A percentile compares a stretch with the other conserved stretches of the same genome.
These are phyloP conservation scores for Neodiprion lecontei DNA, from an alignment of 1,140 invertebrate species.

Conservation along the genomic window DNA sequence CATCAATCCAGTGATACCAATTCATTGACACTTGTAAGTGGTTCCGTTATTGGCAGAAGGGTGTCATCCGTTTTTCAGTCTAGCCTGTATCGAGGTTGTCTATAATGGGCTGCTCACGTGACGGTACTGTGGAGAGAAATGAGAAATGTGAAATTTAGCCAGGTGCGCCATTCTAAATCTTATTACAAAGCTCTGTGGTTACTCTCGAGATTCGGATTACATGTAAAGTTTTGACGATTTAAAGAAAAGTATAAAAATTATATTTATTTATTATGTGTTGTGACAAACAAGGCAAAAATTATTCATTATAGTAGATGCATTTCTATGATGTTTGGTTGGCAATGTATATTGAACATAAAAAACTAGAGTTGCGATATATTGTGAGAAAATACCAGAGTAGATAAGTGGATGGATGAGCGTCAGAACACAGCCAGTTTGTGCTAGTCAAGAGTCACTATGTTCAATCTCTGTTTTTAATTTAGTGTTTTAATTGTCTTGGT, in stretches of 20 bases:
- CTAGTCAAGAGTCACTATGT: slow-evolving; percentile 35
- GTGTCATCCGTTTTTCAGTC: neutral
- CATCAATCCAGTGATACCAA: neutral
- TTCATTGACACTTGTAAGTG: neutral
- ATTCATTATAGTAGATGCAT: neutral
- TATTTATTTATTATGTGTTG: slow-evolving; percentile 3
- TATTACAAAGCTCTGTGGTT: neutral
- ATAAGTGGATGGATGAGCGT: slow-evolving; percentile 27
- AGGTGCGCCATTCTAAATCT: neutral
- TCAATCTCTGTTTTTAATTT: no score
- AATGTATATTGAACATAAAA: neutral
- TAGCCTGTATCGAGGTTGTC: neutral
- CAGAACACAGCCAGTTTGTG: slow-evolving; percentile 40
- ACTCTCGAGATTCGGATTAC: neutral
- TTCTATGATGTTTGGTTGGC: neutral
- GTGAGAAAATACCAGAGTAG: slow-evolving; percentile 14
- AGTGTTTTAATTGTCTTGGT: no score
- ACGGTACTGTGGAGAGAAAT: slow-evolving; percentile 1
- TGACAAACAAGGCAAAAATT: neutral
- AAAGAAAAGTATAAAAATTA: slow-evolving; percentile 1
- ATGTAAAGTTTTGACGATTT: neutral
- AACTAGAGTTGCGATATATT: neutral
- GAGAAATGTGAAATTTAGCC: slow-evolving; percentile 5
- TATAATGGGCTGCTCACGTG: neutral
- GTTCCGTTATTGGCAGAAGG: neutral